These are phyloP conservation scores for Archaeoteleia sp. DNA, from an alignment of 2,888 invertebrate species.

Conservation along the genomic window DNA sequence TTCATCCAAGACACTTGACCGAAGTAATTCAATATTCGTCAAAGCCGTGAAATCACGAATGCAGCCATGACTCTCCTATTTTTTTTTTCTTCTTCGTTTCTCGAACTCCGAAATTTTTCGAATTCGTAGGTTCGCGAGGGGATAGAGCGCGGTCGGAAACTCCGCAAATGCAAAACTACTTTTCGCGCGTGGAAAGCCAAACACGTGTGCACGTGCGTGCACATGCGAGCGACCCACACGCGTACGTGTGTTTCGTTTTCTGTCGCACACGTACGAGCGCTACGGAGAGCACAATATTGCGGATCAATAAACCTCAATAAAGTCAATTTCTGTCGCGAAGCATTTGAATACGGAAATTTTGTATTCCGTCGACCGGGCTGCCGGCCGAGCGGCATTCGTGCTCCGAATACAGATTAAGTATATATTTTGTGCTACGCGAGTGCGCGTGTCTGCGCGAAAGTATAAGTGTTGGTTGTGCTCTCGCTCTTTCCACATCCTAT, in stretches of 20 bases:
- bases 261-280: slow-evolving; percentile 21
- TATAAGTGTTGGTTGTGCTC: slow-evolving; percentile 20
- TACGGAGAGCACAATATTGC: slow-evolving; percentile 71
- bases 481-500: neutral
- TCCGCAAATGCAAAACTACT: neutral
- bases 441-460: slow-evolving; percentile 42
- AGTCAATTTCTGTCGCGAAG: slow-evolving; percentile 74
- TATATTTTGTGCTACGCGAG: slow-evolving; percentile 64
- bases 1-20: too few species aligned
- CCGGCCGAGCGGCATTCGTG: slow-evolving; percentile 68
- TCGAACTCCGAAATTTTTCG: slow-evolving; percentile 35
- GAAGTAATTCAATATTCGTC: too few species aligned
- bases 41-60: slow-evolving; percentile 25
- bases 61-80: slow-evolving; percentile 27
- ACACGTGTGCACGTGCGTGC: slow-evolving; percentile 26
- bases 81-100: slow-evolving; percentile 44
- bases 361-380: slow-evolving; percentile 70
- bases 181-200: slow-evolving; percentile 15
- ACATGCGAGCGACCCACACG: slow-evolving; percentile 12
- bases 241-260: neutral
- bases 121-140: slow-evolving; percentile 11
- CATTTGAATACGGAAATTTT: slow-evolving; percentile 74
- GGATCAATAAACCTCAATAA: slow-evolving; percentile 75
- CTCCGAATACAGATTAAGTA: slow-evolving; percentile 71
- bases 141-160: neutral